Evolutionary conservation across 2,113 vertebrate species (phyloP), one percentile per base, ranked within the genome.

Genomic region (Elaphurus davidianus): DNA sequence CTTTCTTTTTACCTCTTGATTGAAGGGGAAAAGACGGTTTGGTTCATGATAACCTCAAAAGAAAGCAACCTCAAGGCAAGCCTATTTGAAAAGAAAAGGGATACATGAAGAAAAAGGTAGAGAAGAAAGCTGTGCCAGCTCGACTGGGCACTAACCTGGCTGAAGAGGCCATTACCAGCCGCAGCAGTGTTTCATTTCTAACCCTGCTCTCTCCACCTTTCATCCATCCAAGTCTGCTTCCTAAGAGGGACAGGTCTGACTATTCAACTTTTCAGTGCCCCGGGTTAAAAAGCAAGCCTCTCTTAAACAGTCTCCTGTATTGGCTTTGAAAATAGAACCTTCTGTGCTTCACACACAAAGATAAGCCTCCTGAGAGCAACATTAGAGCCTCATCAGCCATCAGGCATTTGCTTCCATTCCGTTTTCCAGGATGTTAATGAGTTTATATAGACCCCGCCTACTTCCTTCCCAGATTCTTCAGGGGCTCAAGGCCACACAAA

Each of bases 1-100:
- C 57, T 96, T 79, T 92, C 13, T 62, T 86, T 97, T 89, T 55
- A 85, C 74, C 25, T 92, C 84, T 95, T 84, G 17, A 89, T 36
- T 90, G 83, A 89, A 96, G 40, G 90, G 84, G 17, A 76, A 85
- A 40, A 82, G 50, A 50, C 4, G 13, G 64, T 90, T 67, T 91
- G 54, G 67, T 50, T 92, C 90, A 92, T 50, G 55, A 71, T 28
- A 94, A 96, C 57, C 52, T 89, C 43, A 83, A 78, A 92, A 64
- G 55, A 79, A 17, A 90, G 50, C 55, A 64, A 85, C 28, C 25
- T 55, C 3, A 55, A 89, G 62, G 85, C 86, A 94, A 79, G 52
- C 6, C 84, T 97, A 89, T 50, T 59, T 89, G 59, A 57, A 91
- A 81, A 92, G 85, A 47, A 81, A 91, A 87, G 16, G 47, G 30